Base-by-base conservation (phyloP, 2,888 invertebrate genomes). In the Hypena proboscidalis region DNA sequence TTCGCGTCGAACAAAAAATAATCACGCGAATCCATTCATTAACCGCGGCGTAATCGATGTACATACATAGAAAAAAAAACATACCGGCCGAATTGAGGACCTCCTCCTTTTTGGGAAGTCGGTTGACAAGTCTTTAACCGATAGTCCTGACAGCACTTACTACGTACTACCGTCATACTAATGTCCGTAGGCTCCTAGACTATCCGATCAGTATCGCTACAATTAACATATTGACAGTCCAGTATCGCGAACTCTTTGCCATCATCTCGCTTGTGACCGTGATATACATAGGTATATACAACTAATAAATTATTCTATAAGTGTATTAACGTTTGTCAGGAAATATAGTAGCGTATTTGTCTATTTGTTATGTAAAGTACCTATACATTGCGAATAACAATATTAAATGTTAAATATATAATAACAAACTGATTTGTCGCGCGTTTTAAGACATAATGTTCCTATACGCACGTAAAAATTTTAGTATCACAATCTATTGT, bases 221-320 rank as follows among this genome's bases (percentile, higher is more conserved):
- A 33, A 47, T 51, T 48, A 52, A 15, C 43, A 2, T 51, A 47
- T 61, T 54, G 64, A 45, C 64, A 63, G 47, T 38, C 32, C 27
- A 45, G 35, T 36, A 38, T 30, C 50, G 47, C 46, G 38, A 37
- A 46, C 61, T 72, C 66, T 72, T 73, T 68, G 70, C 62, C 59
- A 61, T 61, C 50, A 58, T 54, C 52, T 59, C 52, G 64, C 62
- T 69, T 67, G 66, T 58, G 53, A 49, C 45, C 40, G 52, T 35
- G 46, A 58, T 58, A 59, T 44, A 9, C 11, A 7, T 23, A 17
- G 36, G 7, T 17, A 37, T 59, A 53, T 42, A 42, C 37, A 42
- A 25, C 40, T 64, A 57, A 69, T 75, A 43, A n/a, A 58, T 63
- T 71, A 77, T 77, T 71, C 76, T 48, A 19, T 41, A 29, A 51